Evolutionary conservation across 2,888 invertebrate species (phyloP).

Genomic region (Luperina testacea): DNA sequence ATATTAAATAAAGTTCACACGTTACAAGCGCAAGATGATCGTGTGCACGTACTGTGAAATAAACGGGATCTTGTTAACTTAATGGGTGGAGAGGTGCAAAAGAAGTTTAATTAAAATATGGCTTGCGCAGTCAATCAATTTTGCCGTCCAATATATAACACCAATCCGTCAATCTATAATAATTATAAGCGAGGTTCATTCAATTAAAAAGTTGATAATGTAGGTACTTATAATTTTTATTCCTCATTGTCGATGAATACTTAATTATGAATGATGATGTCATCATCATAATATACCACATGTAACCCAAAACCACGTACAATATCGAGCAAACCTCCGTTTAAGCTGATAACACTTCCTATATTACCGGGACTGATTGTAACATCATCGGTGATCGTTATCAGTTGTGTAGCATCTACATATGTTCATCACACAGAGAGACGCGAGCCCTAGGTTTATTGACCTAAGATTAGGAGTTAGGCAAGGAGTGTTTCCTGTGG

Average conservation of each 20-base stretch:
- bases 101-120: constrained; percentile 52
- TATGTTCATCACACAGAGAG: constrained; percentile 66
- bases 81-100: constrained; percentile 46
- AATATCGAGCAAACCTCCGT: constrained; percentile 51
- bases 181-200: background rate
- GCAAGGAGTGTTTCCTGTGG: constrained; percentile 84
- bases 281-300: constrained; percentile 13
- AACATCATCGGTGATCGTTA: constrained; percentile 65
- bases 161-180: constrained; percentile 22
- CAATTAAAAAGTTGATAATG: constrained; percentile 24
- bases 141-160: constrained; percentile 27
- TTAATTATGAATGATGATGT: constrained; percentile 18
- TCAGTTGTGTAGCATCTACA: constrained; percentile 47
- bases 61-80: constrained; percentile 42
- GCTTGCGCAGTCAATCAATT: constrained; percentile 30
- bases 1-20: constrained; percentile 49
- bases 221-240: constrained; percentile 3
- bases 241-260: constrained; percentile 9
- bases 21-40: constrained; percentile 25
- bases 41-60: constrained; percentile 36
- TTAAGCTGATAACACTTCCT: constrained; percentile 58
- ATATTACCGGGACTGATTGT: constrained; percentile 53
- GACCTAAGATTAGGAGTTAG: constrained; percentile 78
- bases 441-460: constrained; percentile 75
- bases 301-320: constrained; percentile 23